Conservation (phyloP, 2,797 vertebrate genomes). For the Tympanoctomys barrerae region DNA sequence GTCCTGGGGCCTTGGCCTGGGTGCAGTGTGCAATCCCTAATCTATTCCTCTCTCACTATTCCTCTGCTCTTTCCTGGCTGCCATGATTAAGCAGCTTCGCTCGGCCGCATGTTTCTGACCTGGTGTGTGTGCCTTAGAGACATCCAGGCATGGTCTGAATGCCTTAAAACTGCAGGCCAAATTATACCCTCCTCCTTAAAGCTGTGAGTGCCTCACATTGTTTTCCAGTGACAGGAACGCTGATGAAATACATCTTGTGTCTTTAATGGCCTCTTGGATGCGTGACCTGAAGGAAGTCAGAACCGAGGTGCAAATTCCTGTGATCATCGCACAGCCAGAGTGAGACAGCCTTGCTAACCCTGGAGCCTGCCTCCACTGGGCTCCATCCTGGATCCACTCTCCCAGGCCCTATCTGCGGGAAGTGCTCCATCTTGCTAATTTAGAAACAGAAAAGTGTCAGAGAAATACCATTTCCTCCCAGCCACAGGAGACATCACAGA, state of each 20-base stretch:
- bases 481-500: constrained; percentile 79
- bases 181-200: not conserved
- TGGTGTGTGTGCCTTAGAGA: not conserved
- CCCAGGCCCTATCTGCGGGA: constrained; percentile 48
- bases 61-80: not conserved
- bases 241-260: not conserved
- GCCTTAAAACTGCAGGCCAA: not conserved
- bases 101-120: not conserved
- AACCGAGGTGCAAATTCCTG: not conserved
- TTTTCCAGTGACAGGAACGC: not conserved
- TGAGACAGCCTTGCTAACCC: not conserved
- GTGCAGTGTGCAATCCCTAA: not conserved
- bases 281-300: not conserved
- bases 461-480: constrained; percentile 78
- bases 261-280: not conserved
- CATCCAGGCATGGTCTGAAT: not conserved
- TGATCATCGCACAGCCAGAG: constrained; percentile 24
- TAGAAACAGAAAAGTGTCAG: constrained; percentile 81
- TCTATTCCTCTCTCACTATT: not conserved
- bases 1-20: not conserved
- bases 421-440: constrained; percentile 81
- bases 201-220: not conserved
- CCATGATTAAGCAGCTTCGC: not conserved
- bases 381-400: constrained; percentile 68
- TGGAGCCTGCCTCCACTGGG: constrained; percentile 20